Percentiles rank a stretch among this genome's conserved stretches.
These are phyloP conservation scores for Furnarius figulus DNA, from an alignment of 2,113 vertebrate genomes.

Conservation along the genomic window DNA sequence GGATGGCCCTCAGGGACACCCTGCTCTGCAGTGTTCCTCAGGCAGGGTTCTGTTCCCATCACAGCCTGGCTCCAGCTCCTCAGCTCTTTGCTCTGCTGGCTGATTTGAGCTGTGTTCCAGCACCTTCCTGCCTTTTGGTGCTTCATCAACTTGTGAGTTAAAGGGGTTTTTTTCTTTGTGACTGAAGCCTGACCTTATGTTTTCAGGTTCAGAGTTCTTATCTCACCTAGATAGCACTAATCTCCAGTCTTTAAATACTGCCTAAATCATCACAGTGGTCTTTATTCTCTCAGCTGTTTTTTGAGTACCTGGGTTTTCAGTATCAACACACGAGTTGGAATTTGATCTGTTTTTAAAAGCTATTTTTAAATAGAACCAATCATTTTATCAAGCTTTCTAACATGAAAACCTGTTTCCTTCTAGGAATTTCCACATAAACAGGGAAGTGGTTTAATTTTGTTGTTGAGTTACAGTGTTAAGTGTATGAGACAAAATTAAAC, in stretches of 20 bases:
- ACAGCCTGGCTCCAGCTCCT: rapidly evolving
- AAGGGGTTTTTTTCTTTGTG: not conserved
- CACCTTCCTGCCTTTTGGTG: not conserved
- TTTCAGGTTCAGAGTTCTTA: conserved; percentile 1
- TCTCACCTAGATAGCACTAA: not conserved
- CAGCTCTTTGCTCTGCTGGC: not conserved
- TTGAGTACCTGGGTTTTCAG: not conserved
- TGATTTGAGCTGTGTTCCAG: not conserved
- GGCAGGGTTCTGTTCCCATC: not conserved
- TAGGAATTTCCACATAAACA: conserved; percentile 32
- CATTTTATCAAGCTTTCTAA: not conserved
- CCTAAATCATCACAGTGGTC: not conserved
- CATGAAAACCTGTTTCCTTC: not conserved
- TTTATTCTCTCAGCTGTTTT: not conserved
- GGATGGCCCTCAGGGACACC: not conserved
- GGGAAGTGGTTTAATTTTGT: conserved; percentile 29
- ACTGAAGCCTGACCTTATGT: not conserved
- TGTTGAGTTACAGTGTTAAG: conserved; percentile 1
- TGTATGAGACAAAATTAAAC: conserved; percentile 53
- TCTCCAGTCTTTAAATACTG: not conserved
- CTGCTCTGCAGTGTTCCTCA: rapidly evolving
- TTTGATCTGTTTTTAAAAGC: not conserved
- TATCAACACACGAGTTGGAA: not conserved
- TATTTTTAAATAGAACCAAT: not conserved
- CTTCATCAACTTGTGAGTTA: not conserved